phyloP scores from a whole-genome alignment of 2,113 vertebrate species.

The Mirza zaza region DNA sequence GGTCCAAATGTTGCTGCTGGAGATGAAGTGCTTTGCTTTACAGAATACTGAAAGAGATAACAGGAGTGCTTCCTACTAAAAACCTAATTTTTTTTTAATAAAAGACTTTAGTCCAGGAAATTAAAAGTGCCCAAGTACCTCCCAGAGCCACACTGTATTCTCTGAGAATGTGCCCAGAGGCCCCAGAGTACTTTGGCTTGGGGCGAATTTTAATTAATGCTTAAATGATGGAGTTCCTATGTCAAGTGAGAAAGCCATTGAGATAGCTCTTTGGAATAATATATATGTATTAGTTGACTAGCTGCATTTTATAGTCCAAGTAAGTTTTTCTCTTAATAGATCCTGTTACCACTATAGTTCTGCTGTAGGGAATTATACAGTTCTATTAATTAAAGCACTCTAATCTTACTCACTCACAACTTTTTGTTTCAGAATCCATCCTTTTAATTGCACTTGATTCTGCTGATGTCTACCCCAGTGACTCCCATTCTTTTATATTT shows the following conservation, averaged over 20 bases:
- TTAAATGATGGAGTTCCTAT: neutral
- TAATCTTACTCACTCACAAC: neutral
- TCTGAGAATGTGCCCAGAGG: neutral
- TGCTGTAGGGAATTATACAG: neutral
- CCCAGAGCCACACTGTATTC: fast-evolving
- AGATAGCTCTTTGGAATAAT: neutral
- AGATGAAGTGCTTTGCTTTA: neutral
- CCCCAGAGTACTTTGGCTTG: neutral
- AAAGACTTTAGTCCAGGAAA: neutral
- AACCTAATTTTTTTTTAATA: neutral
- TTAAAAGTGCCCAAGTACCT: neutral
- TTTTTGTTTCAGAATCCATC: neutral
- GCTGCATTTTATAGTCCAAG: neutral
- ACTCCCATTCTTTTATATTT: neutral
- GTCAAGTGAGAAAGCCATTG: neutral
- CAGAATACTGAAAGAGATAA: neutral
- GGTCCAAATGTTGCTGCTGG: too few species aligned
- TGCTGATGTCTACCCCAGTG: neutral
- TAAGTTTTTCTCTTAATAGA: neutral
- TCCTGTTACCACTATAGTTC: neutral
- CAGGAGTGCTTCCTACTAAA: neutral
- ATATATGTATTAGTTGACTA: neutral
- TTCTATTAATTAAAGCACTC: constrained; percentile 22
- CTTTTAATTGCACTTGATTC: neutral
- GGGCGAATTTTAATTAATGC: neutral